A percentile compares a stretch with the other conserved stretches of the same genome.
These are phyloP conservation scores for Willisornis vidua DNA, from an alignment of 2,113 vertebrate species.

Conservation along the genomic window DNA sequence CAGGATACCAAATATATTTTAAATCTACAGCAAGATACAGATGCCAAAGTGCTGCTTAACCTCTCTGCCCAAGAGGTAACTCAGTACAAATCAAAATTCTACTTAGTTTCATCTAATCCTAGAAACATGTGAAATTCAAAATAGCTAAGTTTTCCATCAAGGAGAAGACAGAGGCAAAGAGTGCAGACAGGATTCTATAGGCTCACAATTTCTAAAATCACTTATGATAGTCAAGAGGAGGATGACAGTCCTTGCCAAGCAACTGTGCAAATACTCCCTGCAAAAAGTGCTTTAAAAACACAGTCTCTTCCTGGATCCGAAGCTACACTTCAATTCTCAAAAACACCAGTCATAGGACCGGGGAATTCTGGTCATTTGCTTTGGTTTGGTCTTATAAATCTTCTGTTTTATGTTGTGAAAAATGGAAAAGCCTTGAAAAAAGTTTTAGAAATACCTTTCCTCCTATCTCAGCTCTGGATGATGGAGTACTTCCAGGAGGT, in stretches of 20 bases:
- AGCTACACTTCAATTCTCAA: not conserved
- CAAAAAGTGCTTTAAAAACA: not conserved
- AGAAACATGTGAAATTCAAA: not conserved
- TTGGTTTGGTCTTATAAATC: not conserved
- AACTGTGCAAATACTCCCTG: not conserved
- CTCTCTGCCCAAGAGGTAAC: not conserved
- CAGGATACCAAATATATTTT: not conserved
- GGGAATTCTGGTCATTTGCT: not conserved
- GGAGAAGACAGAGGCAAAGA: not conserved
- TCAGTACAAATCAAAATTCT: not conserved
- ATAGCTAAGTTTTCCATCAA: not conserved
- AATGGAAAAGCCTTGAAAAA: not conserved
- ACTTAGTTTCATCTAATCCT: not conserved
- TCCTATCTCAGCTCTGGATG: not conserved
- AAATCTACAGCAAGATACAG: not conserved
- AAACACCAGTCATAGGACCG: not conserved
- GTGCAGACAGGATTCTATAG: not conserved
- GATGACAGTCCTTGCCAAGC: not conserved
- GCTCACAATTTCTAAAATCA: not conserved
- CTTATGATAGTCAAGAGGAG: fast-evolving
- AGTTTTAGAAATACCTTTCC: not conserved
- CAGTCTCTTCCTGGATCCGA: not conserved
- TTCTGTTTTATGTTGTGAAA: not conserved
- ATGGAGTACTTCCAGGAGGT: not conserved
- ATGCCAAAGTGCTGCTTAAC: not conserved